Evolutionary conservation across 1,140 invertebrate genomes (phyloP), one percentile per base, ranked within the genome.

Genomic region (Andrena cerasifolii): DNA sequence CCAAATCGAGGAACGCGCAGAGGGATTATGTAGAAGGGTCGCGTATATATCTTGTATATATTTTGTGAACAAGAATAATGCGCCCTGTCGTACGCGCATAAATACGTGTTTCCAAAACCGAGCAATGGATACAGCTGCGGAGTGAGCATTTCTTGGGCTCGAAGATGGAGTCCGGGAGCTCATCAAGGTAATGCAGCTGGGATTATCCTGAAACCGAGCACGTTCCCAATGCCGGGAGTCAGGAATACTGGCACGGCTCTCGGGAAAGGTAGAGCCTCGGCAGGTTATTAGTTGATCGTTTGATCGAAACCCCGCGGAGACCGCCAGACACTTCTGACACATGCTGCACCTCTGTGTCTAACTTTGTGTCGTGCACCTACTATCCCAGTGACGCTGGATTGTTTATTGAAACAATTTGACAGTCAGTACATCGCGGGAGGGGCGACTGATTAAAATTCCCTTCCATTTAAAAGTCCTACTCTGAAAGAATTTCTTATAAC

Each of bases 141-240:
- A 56, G 31, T 40, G 65, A 53, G 14, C 24, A 72, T 75, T 53
- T 79, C 72, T 68, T 66, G 61, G 79, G 86, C 77, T 67, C 53
- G 81, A 78, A 87, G 82, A 82, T 87, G 84, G 86, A 85, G 82
- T 84, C 86, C 84, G 83, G 87, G 10, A 90, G 88, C 91, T 92
- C 90, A 92, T 92, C 90, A 91, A 91, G 88, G 87, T 92, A 92
- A 92, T 92, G 91, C 90, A 91, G 87, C 90, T 92, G 90, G 90
- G 89, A 92, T 91, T 91, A 90, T 89, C 86, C 88, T 80, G 86
- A 82, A 87, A 89, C 75, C 85, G 80, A 84, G 86, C 71, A 56
- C 71, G 86, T 87, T 87, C 82, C 85, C 84, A 85, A 90, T 85
- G 81, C 81, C 65, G 87, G 78, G 79, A 86, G 82, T 58, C 83